Evolutionary conservation across 2,113 vertebrate species (phyloP).

Genomic region (Acinonyx jubatus): DNA sequence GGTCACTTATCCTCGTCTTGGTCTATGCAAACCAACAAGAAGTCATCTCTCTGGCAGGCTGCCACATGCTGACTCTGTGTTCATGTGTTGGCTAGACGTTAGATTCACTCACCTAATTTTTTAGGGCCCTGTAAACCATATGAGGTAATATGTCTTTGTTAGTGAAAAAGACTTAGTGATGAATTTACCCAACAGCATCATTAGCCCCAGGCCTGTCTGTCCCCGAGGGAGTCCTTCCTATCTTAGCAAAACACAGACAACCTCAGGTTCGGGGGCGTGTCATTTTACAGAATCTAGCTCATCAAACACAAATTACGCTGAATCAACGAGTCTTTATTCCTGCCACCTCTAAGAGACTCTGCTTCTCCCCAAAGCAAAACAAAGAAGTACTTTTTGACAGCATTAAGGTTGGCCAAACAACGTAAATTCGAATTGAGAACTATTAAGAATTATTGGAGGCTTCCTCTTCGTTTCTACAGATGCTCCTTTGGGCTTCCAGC

Average conservation of each 20-base stretch:
- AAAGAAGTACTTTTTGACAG: background rate
- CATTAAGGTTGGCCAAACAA: background rate
- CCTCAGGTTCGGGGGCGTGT: background rate
- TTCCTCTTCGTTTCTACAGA: conserved; percentile 50
- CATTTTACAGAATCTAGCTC: background rate
- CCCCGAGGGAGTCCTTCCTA: conserved; percentile 68
- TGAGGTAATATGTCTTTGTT: conserved; percentile 77
- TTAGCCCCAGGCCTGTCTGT: conserved; percentile 76
- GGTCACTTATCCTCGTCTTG: background rate
- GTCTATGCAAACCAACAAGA: background rate
- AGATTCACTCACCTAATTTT: conserved; percentile 78
- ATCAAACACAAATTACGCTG: conserved; percentile 28
- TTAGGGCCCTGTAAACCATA: conserved; percentile 71
- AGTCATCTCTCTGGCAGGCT: conserved; percentile 46
- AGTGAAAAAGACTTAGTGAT: conserved; percentile 68
- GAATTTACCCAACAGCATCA: conserved; percentile 66
- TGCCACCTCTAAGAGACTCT: background rate
- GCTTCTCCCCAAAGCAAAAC: conserved; percentile 41
- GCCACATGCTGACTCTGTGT: conserved; percentile 55
- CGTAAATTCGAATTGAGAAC: background rate
- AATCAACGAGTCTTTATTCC: conserved; percentile 22
- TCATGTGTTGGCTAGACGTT: conserved; percentile 53
- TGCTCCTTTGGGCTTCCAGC: conserved; percentile 14
- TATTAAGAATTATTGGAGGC: background rate
- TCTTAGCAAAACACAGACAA: conserved; percentile 74